Evolutionary conservation across 1,140 invertebrate genomes (phyloP).

Genomic region (Oscheius sp.): DNA sequence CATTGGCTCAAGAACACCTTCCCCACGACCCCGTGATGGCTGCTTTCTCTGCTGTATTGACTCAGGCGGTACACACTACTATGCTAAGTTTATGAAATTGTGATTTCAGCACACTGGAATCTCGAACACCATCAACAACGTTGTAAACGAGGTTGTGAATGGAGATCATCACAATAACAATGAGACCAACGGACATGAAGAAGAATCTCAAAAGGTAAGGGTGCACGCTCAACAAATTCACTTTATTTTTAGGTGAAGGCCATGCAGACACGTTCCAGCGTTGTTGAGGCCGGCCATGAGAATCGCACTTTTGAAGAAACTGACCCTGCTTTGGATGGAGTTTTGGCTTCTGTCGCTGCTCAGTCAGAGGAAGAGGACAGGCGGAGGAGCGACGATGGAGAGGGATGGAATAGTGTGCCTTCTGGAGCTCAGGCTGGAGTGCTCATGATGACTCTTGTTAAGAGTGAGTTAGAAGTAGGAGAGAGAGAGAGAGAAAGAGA

Average conservation of each 20-base stretch:
- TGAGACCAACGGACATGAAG: background rate
- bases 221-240: no score
- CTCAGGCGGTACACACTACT: background rate
- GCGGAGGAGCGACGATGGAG: background rate
- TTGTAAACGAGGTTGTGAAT: background rate
- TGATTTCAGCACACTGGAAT: background rate
- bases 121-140: background rate
- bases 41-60: background rate
- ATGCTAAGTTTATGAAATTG: background rate
- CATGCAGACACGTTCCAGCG: slow-evolving; percentile 6
- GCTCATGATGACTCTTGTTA: no score
- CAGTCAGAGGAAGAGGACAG: background rate
- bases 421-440: no score
- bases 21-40: background rate
- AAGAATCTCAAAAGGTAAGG: background rate
- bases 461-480: no score
- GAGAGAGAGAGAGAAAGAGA: no score
- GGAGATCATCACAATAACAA: background rate
- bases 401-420: no score
- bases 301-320: background rate
- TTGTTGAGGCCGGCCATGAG: background rate
- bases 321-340: background rate
- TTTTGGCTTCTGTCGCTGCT: background rate
- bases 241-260: background rate
- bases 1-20: no score